These are phyloP conservation scores for Hippasteria phrygiana DNA, from an alignment of 53 echinoderm and acorn worm species.

Conservation along the genomic window DNA sequence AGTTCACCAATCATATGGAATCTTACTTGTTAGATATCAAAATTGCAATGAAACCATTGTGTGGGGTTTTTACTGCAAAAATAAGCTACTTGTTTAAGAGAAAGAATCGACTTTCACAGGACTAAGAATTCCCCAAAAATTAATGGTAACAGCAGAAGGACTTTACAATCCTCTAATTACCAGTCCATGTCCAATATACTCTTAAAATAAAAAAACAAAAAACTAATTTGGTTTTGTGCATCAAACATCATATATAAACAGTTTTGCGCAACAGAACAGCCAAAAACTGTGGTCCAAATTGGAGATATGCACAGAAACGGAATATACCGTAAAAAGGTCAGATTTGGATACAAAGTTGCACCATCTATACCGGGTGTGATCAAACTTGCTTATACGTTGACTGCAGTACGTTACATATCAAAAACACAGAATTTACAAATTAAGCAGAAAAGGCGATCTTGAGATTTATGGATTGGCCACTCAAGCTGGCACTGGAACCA, in stretches of 20 bases:
- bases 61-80: background rate
- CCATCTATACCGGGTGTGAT: background rate
- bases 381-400: background rate
- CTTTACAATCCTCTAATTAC: constrained; percentile 2
- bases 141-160: background rate
- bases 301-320: background rate
- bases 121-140: background rate
- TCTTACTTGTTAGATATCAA: background rate
- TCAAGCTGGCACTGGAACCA: no score
- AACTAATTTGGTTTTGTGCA: background rate
- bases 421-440: no score
- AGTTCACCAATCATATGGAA: background rate
- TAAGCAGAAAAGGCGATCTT: no score
- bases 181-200: constrained; percentile 33
- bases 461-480: no score
- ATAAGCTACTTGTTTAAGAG: background rate
- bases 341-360: no score
- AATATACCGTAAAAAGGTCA: background rate
- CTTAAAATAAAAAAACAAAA: background rate
- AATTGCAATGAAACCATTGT: background rate
- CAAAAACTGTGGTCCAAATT: constrained; percentile 52
- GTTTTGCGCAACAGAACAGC: constrained; percentile 2
- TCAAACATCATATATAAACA: background rate
- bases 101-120: background rate
- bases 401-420: background rate